Base-by-base conservation (phyloP, 1,140 invertebrate species). In the Bombus affinis region DNA sequence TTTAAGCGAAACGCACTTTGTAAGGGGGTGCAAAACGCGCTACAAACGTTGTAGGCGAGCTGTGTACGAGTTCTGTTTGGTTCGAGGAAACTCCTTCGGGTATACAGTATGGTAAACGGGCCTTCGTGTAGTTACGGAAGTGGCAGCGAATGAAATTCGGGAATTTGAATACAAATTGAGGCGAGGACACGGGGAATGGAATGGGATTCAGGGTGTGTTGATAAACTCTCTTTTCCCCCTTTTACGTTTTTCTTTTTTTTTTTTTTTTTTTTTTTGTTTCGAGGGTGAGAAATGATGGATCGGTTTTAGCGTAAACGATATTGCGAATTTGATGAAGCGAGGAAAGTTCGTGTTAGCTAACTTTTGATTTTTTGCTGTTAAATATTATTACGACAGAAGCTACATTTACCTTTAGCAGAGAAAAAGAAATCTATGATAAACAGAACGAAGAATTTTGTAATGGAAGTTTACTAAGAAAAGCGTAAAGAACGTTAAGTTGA, bases 131-230 rank as follows among this genome's bases (percentile, higher is more conserved):
- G 74, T 35, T 76, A 9, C 53, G 75, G 28, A 65, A 77, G 28
- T 42, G 75, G 28, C 37, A 15, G 35, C 28, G 57, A 77, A 77
- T 42, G 57, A 59, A 42, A 77, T 77, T 62, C 57, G 28, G 37
- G 75, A 77, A 77, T 77, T 77, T 77, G 75, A 77, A 77, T 77
- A 77, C 75, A 77, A 77, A 77, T 77, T 77, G 75, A 77, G 37
- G 28, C 57, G 57, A 62, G 75, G 18, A 77, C 75, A 42, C 18
- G 57, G 28, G 6, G 37, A 15, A 18, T 62, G 53, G 53, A 44
- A 59, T 53, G 10, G 47, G n/a, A 57, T 59, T 76, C 32, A 25
- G 22, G 9, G 32, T 9, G 32, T 37, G 32, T 57, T 35, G 25
- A 39, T 35, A 72, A 72, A 72, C 37, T 76, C 37, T 57, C 59